Evolutionary conservation across 2,113 vertebrate genomes (phyloP).

Genomic region (human (Homo sapiens)): GRCh38 chr5:143169001-143169500

Average conservation of each 20-base stretch:
- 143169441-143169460: neutral
- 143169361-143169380: neutral
- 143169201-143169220: neutral
- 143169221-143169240: neutral
- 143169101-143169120: neutral
- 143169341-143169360: neutral
- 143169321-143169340: neutral
- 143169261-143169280: slow-evolving; percentile 25
- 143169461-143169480: neutral
- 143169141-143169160: slow-evolving; percentile 54
- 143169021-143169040: neutral
- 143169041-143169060: neutral
- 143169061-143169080: neutral
- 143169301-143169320: neutral
- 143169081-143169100: neutral
- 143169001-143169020: neutral
- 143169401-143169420: neutral
- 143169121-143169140: slow-evolving; percentile 30
- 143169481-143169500: neutral
- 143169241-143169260: neutral
- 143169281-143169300: neutral
- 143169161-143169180: neutral
- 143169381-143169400: neutral
- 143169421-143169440: neutral
- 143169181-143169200: neutral